Evolutionary conservation across 2,113 vertebrate species (phyloP).

Genomic region (Tyrannus savana): DNA sequence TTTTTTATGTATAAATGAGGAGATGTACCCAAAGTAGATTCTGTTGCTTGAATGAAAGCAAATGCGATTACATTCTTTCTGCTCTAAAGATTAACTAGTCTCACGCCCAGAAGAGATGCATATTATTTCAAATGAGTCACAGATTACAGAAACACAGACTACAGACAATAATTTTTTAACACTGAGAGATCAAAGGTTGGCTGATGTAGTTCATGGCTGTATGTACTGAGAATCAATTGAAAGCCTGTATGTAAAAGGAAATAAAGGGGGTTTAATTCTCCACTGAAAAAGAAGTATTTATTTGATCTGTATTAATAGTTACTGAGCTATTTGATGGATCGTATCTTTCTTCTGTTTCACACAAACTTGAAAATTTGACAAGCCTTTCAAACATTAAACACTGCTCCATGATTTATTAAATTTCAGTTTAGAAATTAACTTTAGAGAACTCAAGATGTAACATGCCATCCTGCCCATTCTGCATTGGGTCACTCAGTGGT

Average conservation of each 20-base stretch:
- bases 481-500: not conserved
- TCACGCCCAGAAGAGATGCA: not conserved
- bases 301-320: not conserved
- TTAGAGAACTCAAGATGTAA: not conserved
- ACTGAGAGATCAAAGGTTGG: slow-evolving; percentile 23
- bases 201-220: not conserved
- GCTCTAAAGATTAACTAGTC: slow-evolving; percentile 47
- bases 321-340: not conserved
- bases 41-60: not conserved
- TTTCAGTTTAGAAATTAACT: slow-evolving; percentile 45
- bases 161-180: not conserved
- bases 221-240: not conserved
- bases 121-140: slow-evolving; percentile 48
- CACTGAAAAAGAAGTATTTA: not conserved
- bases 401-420: not conserved
- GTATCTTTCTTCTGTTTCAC: not conserved
- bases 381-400: slow-evolving; percentile 33
- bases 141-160: slow-evolving; percentile 30
- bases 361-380: not conserved
- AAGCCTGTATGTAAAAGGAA: not conserved
- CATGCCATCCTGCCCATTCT: not conserved
- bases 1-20: not conserved
- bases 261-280: not conserved
- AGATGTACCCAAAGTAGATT: not conserved
- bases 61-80: slow-evolving; percentile 10